phyloP scores from a whole-genome alignment of 2,113 vertebrate species.

The Catharus bicknelli region DNA sequence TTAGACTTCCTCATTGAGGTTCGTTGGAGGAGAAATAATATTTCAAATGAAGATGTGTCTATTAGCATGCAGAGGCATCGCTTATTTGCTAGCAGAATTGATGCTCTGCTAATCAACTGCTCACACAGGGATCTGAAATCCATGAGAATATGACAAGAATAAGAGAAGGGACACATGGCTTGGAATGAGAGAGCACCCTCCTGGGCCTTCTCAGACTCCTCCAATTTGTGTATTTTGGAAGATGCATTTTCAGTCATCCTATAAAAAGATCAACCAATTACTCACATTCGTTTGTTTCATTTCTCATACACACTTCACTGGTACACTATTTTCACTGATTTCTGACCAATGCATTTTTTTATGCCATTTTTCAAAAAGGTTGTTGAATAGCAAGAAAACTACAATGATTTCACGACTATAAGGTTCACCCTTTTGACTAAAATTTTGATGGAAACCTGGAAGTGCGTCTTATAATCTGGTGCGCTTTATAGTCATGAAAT shows the following conservation, averaged over 20 bases:
- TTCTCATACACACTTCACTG: background rate
- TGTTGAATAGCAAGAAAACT: background rate
- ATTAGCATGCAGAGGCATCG: background rate
- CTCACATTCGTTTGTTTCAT: background rate
- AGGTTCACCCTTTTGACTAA: no score
- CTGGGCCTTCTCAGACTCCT: background rate
- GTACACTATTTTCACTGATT: background rate
- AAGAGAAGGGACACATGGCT: background rate
- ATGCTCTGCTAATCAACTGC: background rate
- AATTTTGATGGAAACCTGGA: no score
- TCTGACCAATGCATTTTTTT: background rate
- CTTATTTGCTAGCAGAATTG: background rate
- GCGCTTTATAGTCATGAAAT: no score
- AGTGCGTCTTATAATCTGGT: no score
- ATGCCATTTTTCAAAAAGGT: background rate
- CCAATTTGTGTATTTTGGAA: background rate
- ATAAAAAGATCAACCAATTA: background rate
- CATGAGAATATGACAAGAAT: background rate
- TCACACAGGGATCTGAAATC: background rate
- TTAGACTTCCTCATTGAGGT: background rate
- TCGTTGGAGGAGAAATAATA: background rate
- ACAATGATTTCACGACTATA: no score
- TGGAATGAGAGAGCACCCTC: background rate
- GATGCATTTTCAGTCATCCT: background rate
- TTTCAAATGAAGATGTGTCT: background rate